Conservation (phyloP, 1,140 invertebrate genomes). For the Zeugodacus cucurbitae region DNA sequence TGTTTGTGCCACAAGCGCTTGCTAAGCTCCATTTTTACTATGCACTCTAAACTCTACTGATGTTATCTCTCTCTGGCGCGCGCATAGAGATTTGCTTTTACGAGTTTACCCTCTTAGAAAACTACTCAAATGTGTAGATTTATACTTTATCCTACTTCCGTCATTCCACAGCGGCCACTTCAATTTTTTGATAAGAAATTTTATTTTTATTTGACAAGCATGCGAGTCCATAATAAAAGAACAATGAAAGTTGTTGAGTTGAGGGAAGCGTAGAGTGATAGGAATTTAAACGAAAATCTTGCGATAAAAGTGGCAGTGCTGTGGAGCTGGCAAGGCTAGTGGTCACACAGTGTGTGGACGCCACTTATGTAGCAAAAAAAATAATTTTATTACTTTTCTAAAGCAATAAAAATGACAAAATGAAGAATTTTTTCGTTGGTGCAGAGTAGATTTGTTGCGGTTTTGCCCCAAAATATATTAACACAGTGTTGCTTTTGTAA, state of each 20-base stretch:
- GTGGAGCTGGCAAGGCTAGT: neutral
- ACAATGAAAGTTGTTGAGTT: neutral
- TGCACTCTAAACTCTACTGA: neutral
- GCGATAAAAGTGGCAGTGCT: neutral
- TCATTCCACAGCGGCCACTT: neutral
- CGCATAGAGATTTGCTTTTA: slow-evolving; percentile 9
- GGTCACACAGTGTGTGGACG: neutral
- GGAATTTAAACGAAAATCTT: neutral
- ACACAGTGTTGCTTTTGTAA: too few species aligned
- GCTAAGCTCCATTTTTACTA: slow-evolving; percentile 15
- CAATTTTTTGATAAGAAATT: slow-evolving; percentile 23
- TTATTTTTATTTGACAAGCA: neutral
- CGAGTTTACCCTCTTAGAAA: slow-evolving; percentile 15
- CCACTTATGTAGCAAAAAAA: neutral
- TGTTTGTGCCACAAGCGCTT: neutral
- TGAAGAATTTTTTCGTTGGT: neutral
- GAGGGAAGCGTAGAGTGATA: neutral
- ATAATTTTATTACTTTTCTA: neutral
- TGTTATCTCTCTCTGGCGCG: neutral
- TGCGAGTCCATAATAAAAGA: neutral
- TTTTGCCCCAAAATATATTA: too few species aligned
- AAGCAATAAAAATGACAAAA: slow-evolving; percentile 10
- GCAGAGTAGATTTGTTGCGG: too few species aligned
- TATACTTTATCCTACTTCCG: slow-evolving; percentile 14
- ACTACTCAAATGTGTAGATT: slow-evolving; percentile 6